Conservation (phyloP, 2,113 vertebrate species). For the Romanogobio albipinnatus region DNA sequence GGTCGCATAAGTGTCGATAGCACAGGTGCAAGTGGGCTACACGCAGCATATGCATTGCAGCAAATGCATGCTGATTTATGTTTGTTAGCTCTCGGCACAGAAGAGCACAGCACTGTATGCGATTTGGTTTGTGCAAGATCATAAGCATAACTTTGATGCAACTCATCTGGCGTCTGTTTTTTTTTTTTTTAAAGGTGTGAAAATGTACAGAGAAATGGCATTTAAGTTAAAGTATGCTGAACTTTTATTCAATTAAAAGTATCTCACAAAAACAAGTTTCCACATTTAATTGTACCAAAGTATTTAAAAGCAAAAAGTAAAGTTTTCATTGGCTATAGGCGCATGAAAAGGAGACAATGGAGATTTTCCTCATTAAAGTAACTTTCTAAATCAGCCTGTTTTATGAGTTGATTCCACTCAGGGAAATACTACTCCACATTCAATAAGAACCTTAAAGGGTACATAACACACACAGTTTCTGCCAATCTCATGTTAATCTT, state of each 20-base stretch:
- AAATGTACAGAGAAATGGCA: background rate
- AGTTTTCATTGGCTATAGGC: background rate
- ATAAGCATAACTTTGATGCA: conserved; percentile 9
- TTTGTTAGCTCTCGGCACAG: background rate
- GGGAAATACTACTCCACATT: background rate
- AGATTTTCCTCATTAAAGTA: background rate
- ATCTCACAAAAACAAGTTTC: background rate
- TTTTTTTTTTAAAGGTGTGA: background rate
- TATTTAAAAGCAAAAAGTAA: background rate
- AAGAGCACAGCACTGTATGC: background rate
- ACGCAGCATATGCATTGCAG: background rate
- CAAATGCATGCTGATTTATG: background rate
- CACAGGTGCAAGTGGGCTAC: background rate
- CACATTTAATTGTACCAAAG: background rate
- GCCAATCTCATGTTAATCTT: too few relatives aligned
- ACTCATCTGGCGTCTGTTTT: background rate
- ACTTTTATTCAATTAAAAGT: background rate
- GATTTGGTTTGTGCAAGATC: background rate
- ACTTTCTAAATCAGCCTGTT: background rate
- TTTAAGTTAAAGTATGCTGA: background rate
- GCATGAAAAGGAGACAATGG: background rate
- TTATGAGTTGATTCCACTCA: background rate
- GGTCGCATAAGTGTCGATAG: background rate
- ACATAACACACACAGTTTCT: too few relatives aligned
- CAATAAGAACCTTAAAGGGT: background rate